Evolutionary conservation across 1,140 invertebrate genomes (phyloP), one percentile per base, ranked within the genome.

Genomic region (Agrypnia vestita): DNA sequence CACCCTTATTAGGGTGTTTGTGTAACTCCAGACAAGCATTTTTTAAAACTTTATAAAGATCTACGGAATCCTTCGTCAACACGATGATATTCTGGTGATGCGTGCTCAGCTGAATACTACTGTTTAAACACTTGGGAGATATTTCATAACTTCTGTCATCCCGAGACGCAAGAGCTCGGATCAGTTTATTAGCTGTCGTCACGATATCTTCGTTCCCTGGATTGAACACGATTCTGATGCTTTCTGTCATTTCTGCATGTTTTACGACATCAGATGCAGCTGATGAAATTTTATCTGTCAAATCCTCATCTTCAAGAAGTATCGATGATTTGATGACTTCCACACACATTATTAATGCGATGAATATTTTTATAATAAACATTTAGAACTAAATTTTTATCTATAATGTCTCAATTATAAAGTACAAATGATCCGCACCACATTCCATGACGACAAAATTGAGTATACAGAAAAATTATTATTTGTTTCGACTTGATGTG

Each of bases 21-120:
- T 74, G 71, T 10, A 56, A 44, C 12, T 56, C 21, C 0, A n/a
- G 6, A 35, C 71, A 73, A 73, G 51, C 10, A 56, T 35, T 35
- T 4, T 55, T 73, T 13, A 73, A 43, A 15, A 73, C 25, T n/a
- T 44, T 0, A 43, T 21, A 73, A 13, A 73, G 13, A 15, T 73
- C 71, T 8, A 13, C 15, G 12, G 43, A 46, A 46, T 71, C 49
- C 17, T 10, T 49, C 12, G 46, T 71, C 8, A 71, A 4, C 44
- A 71, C 47, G 46, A 71, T 21, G 8, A 71, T 15, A 21, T 71
- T 46, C 8, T 47, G 47, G 19, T 46, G 3, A 8, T 71, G 44
- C 25, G 44, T 71, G 47, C 49, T 47, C 11, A 71, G 17, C 3
- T 49, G 43, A 3, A 35, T 3, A 6, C 25, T 35, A 35, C 25